phyloP scores from a whole-genome alignment of 2,888 invertebrate genomes.

The Campoletis raptor region DNA sequence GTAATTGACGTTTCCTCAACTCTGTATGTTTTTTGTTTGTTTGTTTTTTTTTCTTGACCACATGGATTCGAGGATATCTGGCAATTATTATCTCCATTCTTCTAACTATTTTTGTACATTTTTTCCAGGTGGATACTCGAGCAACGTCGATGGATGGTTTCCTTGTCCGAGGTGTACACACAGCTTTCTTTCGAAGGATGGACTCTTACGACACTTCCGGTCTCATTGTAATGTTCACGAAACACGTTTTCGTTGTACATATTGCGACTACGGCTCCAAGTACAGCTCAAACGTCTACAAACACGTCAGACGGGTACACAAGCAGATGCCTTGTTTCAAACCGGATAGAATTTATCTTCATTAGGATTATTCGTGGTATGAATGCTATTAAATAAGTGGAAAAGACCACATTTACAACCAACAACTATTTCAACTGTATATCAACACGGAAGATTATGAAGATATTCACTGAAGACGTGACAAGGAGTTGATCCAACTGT shows the following conservation, averaged over 20 bases:
- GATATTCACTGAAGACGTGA: slow-evolving; percentile 15
- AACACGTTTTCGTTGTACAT: slow-evolving; percentile 76
- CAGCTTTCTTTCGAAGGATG: slow-evolving; percentile 74
- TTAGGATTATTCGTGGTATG: slow-evolving; percentile 30
- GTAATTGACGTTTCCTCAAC: neutral
- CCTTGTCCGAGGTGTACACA: slow-evolving; percentile 74
- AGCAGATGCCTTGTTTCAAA: slow-evolving; percentile 76
- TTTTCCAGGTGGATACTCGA: slow-evolving; percentile 75
- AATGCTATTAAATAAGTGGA: neutral
- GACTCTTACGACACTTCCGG: slow-evolving; percentile 79
- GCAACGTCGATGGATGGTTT: slow-evolving; percentile 71
- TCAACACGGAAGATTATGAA: slow-evolving; percentile 10
- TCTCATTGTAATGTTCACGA: slow-evolving; percentile 79
- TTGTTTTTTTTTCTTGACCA: neutral
- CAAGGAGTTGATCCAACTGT: slow-evolving; percentile 36
- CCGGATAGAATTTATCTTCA: slow-evolving; percentile 72
- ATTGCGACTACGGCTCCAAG: slow-evolving; percentile 78
- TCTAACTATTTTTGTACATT: slow-evolving; percentile 49
- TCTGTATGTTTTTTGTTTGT: too few relatives aligned
- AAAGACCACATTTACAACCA: neutral
- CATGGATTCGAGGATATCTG: slow-evolving; percentile 25
- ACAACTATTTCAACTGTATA: neutral
- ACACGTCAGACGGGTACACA: slow-evolving; percentile 76
- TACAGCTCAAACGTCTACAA: slow-evolving; percentile 78
- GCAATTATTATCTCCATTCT: neutral